A percentile compares a stretch with the other conserved stretches of the same genome.
Conservation (phyloP, 2,888 invertebrate species). For the Calameuta idolon region DNA sequence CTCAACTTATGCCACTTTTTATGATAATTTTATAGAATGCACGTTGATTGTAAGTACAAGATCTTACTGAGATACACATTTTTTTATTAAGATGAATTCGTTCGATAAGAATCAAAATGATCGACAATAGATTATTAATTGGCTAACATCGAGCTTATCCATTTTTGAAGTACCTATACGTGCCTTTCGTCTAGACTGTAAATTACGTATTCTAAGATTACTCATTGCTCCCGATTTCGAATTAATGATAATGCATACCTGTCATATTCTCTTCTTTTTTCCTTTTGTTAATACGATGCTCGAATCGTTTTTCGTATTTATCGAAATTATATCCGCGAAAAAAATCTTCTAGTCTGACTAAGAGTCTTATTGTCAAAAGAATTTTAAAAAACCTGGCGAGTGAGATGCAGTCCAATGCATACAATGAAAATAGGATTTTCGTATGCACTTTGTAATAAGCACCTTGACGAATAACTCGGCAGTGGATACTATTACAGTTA, state of each 20-base stretch:
- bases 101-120: not conserved
- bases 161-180: not conserved
- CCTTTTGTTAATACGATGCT: not conserved
- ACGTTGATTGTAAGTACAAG: not conserved
- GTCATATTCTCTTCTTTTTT: not conserved
- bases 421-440: not conserved
- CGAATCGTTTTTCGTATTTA: not conserved
- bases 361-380: not conserved
- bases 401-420: not conserved
- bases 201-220: not conserved
- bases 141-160: not conserved
- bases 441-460: not conserved
- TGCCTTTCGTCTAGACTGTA: not conserved
- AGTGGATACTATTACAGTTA: not conserved
- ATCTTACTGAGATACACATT: not conserved
- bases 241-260: not conserved
- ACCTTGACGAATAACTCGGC: not conserved
- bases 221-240: not conserved
- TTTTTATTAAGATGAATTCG: not conserved
- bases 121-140: not conserved
- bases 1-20: not conserved
- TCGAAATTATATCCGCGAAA: not conserved
- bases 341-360: not conserved
- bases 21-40: not conserved
- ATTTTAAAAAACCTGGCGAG: not conserved